Percentiles rank a stretch among this genome's conserved stretches.
Evolutionary conservation across 2,888 invertebrate species (phyloP).

Genomic region (Drosophila macrospina): DNA sequence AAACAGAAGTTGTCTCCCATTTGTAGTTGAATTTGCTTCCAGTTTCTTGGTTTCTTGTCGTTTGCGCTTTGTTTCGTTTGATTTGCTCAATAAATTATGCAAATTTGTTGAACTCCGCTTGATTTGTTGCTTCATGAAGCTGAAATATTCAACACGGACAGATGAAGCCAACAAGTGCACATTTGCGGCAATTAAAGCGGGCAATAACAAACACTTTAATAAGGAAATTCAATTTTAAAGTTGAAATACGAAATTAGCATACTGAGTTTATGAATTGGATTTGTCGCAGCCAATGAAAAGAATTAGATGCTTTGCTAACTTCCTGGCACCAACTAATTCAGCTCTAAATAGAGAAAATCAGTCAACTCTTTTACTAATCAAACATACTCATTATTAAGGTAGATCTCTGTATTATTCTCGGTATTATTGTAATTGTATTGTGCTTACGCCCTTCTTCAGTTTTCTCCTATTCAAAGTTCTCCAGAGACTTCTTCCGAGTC

Average conservation of each 20-base stretch:
- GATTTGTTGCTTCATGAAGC: constrained; percentile 24
- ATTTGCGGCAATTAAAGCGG: constrained; percentile 37
- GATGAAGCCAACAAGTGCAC: background rate
- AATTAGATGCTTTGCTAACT: background rate
- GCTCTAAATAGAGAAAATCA: no score
- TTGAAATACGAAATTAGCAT: constrained; percentile 3
- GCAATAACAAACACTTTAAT: constrained; percentile 29
- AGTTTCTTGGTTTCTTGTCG: constrained; percentile 17
- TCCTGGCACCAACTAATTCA: background rate
- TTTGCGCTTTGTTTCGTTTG: constrained; percentile 24
- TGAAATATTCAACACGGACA: constrained; percentile 16
- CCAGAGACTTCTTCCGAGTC: background rate
- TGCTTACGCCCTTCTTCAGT: no score
- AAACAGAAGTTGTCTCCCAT: constrained; percentile 25
- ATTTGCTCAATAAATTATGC: constrained; percentile 63
- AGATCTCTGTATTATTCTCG: no score
- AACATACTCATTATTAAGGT: no score
- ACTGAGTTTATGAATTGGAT: constrained; percentile 16
- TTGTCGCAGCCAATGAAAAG: background rate
- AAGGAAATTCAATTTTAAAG: constrained; percentile 43
- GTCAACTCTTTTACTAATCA: no score
- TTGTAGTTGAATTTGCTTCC: constrained; percentile 58
- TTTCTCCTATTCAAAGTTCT: background rate
- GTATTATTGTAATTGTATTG: no score
- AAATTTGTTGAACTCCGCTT: constrained; percentile 49